Evolutionary conservation across 2,888 invertebrate genomes (phyloP).

Genomic region (Teleogryllus oceanicus): DNA sequence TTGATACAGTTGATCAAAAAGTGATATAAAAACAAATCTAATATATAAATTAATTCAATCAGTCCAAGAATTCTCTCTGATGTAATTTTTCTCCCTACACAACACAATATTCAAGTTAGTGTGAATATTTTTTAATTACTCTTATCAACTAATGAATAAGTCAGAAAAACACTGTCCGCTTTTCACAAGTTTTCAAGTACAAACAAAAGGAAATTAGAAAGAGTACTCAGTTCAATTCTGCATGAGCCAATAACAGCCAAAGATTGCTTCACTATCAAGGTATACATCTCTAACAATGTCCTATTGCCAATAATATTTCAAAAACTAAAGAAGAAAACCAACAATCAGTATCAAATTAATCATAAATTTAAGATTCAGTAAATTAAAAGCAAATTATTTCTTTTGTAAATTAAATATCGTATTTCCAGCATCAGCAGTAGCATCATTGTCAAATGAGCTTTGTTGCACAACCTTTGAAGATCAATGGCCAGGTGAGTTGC

Average conservation of each 20-base stretch:
- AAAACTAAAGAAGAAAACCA: neutral
- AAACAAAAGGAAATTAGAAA: neutral
- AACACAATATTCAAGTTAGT: neutral
- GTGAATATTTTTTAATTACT: neutral
- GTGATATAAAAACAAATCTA: constrained; percentile 18
- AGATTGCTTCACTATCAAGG: too few relatives aligned
- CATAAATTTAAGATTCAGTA: too few relatives aligned
- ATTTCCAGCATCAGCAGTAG: neutral
- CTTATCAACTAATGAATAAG: constrained; percentile 18
- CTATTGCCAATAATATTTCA: neutral
- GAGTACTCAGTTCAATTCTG: too few relatives aligned
- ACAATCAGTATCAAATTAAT: neutral
- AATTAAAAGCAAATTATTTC: constrained; percentile 1
- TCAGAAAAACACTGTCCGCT: neutral
- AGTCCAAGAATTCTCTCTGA: constrained; percentile 11
- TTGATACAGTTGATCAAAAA: constrained; percentile 1
- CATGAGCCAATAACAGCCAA: too few relatives aligned
- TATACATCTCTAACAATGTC: too few relatives aligned
- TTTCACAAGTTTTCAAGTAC: neutral
- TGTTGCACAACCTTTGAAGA: neutral
- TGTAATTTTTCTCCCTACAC: constrained; percentile 6
- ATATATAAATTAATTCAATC: constrained; percentile 18
- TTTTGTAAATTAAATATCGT: neutral
- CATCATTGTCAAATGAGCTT: constrained; percentile 1
- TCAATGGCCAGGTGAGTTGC: neutral